Evolutionary conservation across 1,140 invertebrate genomes (phyloP), one percentile per base, ranked within the genome.

Genomic region (Hylyphantes graminicola): DNA sequence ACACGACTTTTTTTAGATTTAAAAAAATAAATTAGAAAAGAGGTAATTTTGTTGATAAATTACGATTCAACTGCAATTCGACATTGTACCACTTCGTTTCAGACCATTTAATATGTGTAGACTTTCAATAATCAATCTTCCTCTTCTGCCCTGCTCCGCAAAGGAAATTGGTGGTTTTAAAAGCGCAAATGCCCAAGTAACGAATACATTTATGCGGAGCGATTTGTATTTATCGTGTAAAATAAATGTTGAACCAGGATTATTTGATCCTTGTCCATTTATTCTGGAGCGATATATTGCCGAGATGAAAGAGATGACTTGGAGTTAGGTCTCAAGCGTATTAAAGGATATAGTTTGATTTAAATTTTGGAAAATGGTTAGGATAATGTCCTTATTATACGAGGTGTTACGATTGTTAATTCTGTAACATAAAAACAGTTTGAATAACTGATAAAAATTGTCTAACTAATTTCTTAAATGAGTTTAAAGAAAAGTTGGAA

Each of bases 231-330:
- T 83, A 74, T 74, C 72, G 51, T 65, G 61, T n/a, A 65, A 72
- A 75, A 73, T 74, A 75, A 75, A 83, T 83, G 80, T 83, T 83
- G 74, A 72, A 83, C 57, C 80, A 75, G 80, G 53, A 70, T 70
- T 70, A 70, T 70, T 59, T 59, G 12, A 59, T 35, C 35, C 35
- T 35, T 35, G 35, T 35, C 35, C 35, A 35, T 35, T 35, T 35
- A 35, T 35, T 35, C 35, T 35, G 35, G 35, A 35, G 35, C 35
- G 35, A 35, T 35, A 35, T 35, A 35, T 35, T 35, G 35, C 35
- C 35, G 35, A 35, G 35, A 35, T 35, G 35, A 35, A 35, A 35
- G 35, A 35, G 35, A 35, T 35, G 35, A 35, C 35, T 35, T 35
- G 35, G 35, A 35, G 35, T 35, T 35, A 35, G 35, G 35, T 35